Evolutionary conservation across 2,797 vertebrate species (phyloP).

Genomic region (Gadopsis bispinosus): DNA sequence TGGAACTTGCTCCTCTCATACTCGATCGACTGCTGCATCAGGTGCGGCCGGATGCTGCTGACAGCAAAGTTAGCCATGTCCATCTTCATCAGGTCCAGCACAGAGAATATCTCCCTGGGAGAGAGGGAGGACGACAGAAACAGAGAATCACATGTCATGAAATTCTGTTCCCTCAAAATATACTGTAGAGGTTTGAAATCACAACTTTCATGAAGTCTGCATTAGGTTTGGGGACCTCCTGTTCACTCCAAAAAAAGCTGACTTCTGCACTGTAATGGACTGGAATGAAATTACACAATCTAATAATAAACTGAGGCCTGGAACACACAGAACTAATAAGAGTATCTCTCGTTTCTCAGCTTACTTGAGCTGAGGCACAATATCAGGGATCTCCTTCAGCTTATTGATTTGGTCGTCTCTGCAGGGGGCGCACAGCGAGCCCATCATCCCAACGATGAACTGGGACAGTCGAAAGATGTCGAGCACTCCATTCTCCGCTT

Average conservation of each 20-base stretch:
- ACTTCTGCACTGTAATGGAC: conserved; percentile 12
- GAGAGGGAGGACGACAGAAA: conserved; percentile 9
- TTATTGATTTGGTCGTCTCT: conserved; percentile 91
- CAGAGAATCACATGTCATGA: background rate
- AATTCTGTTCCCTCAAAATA: background rate
- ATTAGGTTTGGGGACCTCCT: background rate
- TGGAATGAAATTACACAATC: conserved; percentile 33
- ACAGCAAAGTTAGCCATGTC: conserved; percentile 98
- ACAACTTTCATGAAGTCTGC: background rate
- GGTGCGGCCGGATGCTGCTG: conserved; percentile 93
- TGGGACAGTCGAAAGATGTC: conserved; percentile 91
- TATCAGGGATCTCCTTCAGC: conserved; percentile 89
- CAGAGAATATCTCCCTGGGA: conserved; percentile 92
- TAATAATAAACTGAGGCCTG: conserved; percentile 40
- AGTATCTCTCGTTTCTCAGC: conserved; percentile 13
- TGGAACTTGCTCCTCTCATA: conserved; percentile 98
- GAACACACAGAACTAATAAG: conserved; percentile 9
- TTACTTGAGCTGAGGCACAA: conserved; percentile 94
- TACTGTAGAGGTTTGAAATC: background rate
- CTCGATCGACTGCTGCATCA: conserved; percentile 96
- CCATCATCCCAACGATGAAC: conserved; percentile 95
- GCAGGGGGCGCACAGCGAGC: conserved; percentile 92
- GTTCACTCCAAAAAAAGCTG: background rate
- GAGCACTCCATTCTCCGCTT: conserved; percentile 93
- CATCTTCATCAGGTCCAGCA: conserved; percentile 96